Evolutionary conservation across 2,888 invertebrate genomes (phyloP), one percentile per base, ranked within the genome.

Genomic region (Salticus scenicus): DNA sequence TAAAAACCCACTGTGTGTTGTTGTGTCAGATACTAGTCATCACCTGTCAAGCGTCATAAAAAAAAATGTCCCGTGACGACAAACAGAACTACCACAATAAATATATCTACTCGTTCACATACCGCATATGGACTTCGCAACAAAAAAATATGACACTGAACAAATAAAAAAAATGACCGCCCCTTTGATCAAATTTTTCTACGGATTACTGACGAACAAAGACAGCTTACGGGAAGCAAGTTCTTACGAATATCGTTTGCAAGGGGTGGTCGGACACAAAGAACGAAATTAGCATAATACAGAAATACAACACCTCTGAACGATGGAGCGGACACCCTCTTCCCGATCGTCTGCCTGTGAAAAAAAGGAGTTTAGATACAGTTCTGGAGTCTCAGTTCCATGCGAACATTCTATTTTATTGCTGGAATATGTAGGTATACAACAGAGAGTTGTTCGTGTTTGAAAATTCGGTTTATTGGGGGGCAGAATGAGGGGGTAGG

Each of bases 261-360:
- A 83, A 76, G 67, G 82, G 83, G 71, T 77, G 66, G 72, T 20
- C 41, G 70, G 42, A 33, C 57, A 42, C 57, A 57, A 57, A 57
- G 28, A 20, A 14, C 41, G 66, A 41, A 82, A 82, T 83, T 83
- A 83, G 83, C 83, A 83, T 83, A 77, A 83, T 77, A 83, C 72
- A 67, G 72, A 69, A 67, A 83, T 73, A 77, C 76, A 76, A 82
- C 71, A 66, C 82, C 76, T 28, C 64, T 7, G 57, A 57, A n/a
- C 47, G 47, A n/a, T 47, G 47, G 47, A 10, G 17, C 10, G 10
- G 47, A 2, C 57, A 17, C 24, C 57, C 57, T 7, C 57, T 24
- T 24, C 57, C 20, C 57, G 57, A 57, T 24, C 57, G 57, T 57
- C 20, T 47, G 47, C 47, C n/a, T 47, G 47, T 47, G 47, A 7